These are phyloP conservation scores for Plagodis pulveraria DNA, from an alignment of 2,888 invertebrate genomes.

Conservation along the genomic window DNA sequence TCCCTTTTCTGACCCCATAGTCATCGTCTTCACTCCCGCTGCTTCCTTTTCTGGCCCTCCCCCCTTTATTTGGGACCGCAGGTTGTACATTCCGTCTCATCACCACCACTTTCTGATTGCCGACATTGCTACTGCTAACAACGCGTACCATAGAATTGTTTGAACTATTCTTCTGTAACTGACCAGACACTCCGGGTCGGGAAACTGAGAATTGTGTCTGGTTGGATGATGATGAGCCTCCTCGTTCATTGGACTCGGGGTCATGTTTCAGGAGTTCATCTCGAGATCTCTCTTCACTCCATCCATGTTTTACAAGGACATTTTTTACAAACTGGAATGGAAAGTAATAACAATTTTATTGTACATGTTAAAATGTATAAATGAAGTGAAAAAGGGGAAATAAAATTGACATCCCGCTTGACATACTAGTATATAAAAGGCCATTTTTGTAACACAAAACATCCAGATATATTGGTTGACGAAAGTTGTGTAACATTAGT, in stretches of 20 bases:
- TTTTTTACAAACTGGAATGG: constrained; percentile 80
- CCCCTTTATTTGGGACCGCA: constrained; percentile 56
- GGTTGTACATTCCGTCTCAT: constrained; percentile 48
- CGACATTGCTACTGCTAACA: constrained; percentile 36
- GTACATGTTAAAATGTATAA: too few relatives aligned
- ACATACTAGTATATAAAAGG: too few relatives aligned
- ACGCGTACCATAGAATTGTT: constrained; percentile 5
- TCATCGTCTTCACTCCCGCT: constrained; percentile 86
- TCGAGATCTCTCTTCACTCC: constrained; percentile 84
- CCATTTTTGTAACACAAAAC: too few relatives aligned
- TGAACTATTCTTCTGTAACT: constrained; percentile 1
- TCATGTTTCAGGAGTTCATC: constrained; percentile 80
- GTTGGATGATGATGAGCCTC: constrained; percentile 31
- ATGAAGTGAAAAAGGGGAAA: too few relatives aligned
- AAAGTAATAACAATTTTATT: neutral
- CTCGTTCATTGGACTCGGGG: constrained; percentile 71
- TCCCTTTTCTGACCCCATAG: constrained; percentile 85
- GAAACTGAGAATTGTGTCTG: constrained; percentile 44
- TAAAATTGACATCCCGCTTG: too few relatives aligned
- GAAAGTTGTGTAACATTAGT: too few relatives aligned
- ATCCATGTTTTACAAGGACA: constrained; percentile 79
- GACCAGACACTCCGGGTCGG: constrained; percentile 60
- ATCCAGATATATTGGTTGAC: too few relatives aligned
- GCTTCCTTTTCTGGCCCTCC: constrained; percentile 75
- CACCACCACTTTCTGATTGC: constrained; percentile 43